These are phyloP conservation scores for Himalopsyche phryganea DNA, from an alignment of 1,140 invertebrate species.

Conservation along the genomic window DNA sequence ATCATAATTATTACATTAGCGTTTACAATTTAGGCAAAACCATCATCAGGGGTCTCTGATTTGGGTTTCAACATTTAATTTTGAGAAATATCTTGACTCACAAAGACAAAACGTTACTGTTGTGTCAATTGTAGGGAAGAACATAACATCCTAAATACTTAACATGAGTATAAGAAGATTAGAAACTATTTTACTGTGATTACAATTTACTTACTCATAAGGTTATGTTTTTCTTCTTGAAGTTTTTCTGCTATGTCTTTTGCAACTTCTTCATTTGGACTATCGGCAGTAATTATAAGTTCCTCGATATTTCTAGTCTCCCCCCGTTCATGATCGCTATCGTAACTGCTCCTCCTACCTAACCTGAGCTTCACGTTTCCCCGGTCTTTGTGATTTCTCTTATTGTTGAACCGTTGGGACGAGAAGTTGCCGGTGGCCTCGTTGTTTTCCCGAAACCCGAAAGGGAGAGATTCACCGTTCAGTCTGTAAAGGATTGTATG, in stretches of 20 bases:
- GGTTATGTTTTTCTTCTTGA: constrained; percentile 64
- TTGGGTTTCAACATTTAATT: too few species aligned
- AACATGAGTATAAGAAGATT: too few species aligned
- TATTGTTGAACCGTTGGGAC: constrained; percentile 34
- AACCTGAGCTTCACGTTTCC: constrained; percentile 58
- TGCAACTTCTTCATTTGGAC: constrained; percentile 58
- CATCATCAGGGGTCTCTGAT: too few species aligned
- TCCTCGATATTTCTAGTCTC: constrained; percentile 53
- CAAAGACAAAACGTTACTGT: too few species aligned
- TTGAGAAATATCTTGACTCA: too few species aligned
- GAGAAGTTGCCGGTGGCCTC: constrained; percentile 2
- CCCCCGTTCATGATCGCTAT: constrained; percentile 51
- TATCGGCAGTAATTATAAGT: constrained; percentile 49
- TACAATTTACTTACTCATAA: constrained; percentile 66
- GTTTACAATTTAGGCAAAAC: too few species aligned
- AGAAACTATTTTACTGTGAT: too few species aligned
- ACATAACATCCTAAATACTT: too few species aligned
- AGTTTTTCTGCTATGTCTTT: constrained; percentile 68
- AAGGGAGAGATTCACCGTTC: background rate
- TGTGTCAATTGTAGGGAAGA: too few species aligned
- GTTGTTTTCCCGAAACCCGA: constrained; percentile 7
- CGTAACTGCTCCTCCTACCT: constrained; percentile 50
- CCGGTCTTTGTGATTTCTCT: constrained; percentile 59
- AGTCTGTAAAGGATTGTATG: constrained; percentile 5
- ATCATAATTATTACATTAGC: too few species aligned